Percentiles rank a stretch among this genome's conserved stretches.
Conservation (phyloP, 1,140 invertebrate species). For the Lasioglossum albipes region DNA sequence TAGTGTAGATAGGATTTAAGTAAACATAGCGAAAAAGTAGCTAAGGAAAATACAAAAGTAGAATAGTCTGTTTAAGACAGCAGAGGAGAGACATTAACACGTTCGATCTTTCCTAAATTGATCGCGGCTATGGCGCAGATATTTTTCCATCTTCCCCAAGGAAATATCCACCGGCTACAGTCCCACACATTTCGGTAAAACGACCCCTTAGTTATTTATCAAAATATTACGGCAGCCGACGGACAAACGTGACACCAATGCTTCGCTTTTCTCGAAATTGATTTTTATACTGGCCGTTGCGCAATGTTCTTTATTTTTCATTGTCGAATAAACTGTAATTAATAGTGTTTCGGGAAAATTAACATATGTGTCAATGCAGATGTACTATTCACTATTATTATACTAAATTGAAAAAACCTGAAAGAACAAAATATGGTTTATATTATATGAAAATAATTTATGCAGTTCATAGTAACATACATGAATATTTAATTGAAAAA, state of each 20-base stretch:
- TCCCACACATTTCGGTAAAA: constrained; percentile 70
- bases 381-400: no score
- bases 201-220: constrained; percentile 77
- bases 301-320: neutral
- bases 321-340: neutral
- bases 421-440: no score
- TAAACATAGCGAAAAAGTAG: neutral
- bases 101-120: constrained; percentile 36
- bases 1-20: neutral
- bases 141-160: constrained; percentile 76
- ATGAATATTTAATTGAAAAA: no score
- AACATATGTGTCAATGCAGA: no score
- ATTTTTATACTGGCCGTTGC: neutral
- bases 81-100: constrained; percentile 15
- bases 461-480: no score
- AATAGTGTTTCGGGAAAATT: no score
- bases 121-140: constrained; percentile 52
- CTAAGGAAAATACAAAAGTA: neutral
- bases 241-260: constrained; percentile 8
- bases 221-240: constrained; percentile 78
- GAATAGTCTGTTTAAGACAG: neutral
- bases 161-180: constrained; percentile 75
- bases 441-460: no score
- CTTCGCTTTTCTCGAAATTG: neutral
- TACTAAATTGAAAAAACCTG: no score